These are phyloP conservation scores for Tragulus kanchil DNA, from an alignment of 2,113 vertebrate genomes.

Conservation along the genomic window DNA sequence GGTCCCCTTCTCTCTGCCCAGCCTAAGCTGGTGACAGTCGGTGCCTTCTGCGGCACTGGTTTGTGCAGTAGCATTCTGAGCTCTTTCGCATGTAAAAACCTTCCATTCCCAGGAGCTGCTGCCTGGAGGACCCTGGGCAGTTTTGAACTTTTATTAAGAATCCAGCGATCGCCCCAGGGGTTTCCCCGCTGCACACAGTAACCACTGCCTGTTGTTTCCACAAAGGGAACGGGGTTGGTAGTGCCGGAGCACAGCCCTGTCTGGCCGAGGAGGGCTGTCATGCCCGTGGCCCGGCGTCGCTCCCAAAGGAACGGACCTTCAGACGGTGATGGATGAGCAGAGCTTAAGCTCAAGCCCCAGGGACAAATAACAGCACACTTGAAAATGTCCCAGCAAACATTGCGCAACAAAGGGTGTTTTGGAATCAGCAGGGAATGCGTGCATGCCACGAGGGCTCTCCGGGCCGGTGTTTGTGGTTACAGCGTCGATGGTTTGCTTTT, in stretches of 20 bases:
- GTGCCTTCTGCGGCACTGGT: background rate
- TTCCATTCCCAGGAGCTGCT: constrained; percentile 23
- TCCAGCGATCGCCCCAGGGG: background rate
- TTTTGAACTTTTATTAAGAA: background rate
- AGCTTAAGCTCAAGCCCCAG: background rate
- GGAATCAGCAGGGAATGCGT: background rate
- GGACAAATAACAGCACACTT: background rate
- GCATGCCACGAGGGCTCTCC: background rate
- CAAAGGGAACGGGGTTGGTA: background rate
- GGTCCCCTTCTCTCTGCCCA: background rate
- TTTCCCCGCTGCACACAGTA: background rate
- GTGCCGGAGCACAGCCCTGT: background rate
- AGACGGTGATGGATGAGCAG: background rate
- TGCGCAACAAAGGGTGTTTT: background rate
- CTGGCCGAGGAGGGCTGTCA: background rate
- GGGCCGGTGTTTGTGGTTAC: background rate
- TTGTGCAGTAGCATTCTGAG: background rate
- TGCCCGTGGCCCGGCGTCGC: background rate
- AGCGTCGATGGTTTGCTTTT: background rate
- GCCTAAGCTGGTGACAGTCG: background rate
- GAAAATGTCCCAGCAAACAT: background rate
- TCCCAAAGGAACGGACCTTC: background rate
- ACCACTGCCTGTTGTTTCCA: background rate
- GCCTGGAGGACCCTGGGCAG: background rate
- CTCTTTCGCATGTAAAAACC: background rate